phyloP scores from a whole-genome alignment of 2,888 invertebrate genomes.

The Yponomeuta evonymella region DNA sequence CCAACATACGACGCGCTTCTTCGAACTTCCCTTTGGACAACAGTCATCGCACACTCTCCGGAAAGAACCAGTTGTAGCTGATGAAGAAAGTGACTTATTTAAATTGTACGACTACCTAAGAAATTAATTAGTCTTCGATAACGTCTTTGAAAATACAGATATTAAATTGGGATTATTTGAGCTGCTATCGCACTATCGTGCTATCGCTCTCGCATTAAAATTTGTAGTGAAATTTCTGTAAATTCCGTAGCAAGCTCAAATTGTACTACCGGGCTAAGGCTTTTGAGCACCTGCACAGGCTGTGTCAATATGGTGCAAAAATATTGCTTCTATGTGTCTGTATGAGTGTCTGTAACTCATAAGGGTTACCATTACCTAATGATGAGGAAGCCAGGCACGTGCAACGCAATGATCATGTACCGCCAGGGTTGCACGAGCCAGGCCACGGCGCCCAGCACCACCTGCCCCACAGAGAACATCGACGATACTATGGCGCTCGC shows the following conservation, averaged over 20 bases:
- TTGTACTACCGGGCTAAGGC: no score
- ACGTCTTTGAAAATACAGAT: no score
- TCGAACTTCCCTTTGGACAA: conserved; percentile 78
- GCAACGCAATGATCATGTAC: conserved; percentile 78
- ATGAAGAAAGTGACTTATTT: conserved; percentile 69
- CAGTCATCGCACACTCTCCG: conserved; percentile 86
- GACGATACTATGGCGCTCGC: conserved; percentile 81
- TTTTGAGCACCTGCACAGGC: no score
- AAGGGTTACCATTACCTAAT: conserved; percentile 34
- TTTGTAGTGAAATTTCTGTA: no score
- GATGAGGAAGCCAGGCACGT: conserved; percentile 80
- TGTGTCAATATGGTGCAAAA: no score
- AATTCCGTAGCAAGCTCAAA: no score
- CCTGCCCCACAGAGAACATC: conserved; percentile 84
- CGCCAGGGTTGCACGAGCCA: conserved; percentile 83
- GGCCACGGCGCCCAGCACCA: conserved; percentile 79
- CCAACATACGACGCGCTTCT: conserved; percentile 77
- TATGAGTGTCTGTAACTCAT: neutral
- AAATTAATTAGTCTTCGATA: no score
- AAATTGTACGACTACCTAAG: neutral
- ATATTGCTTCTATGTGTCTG: no score
- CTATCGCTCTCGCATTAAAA: no score
- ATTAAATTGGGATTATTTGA: no score
- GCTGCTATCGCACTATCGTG: no score
- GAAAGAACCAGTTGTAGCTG: conserved; percentile 78